Base-by-base conservation (phyloP, 2,113 vertebrate genomes). In the Corapipo altera region DNA sequence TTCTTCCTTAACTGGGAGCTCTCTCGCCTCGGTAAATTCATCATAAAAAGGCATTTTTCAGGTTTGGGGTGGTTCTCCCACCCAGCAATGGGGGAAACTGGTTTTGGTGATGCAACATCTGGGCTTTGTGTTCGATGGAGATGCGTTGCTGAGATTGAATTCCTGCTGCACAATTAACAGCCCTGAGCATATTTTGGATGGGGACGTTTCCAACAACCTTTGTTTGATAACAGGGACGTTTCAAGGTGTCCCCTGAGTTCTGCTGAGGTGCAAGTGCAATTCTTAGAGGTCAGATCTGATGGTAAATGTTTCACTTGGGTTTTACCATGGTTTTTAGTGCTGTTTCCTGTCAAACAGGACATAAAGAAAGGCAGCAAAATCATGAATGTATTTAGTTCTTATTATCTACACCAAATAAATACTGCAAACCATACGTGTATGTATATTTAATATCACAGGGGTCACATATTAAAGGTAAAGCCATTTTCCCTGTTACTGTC, bases 141-240 rank as follows among this genome's bases (percentile, higher is more conserved):
- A 65, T 35, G 15, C 11, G 22, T 80, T 37, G 23, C 75, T 76
- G 91, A 79, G 78, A 70, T 93, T 88, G 83, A 46, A 83, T 90
- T 95, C 85, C 85, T 84, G 48, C 78, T 84, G 48, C 48, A 37
- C 89, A 73, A 70, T 89, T 91, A 94, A 91, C 67, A 93, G 94
- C 19, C 51, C 77, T n/a, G 51, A 96, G 48, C 93, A 95, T 88
- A 77, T 85, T 85, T 43, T 91, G 91, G 67, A 91, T 91, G 88
- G 74, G 58, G 77, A 82, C 71, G n/a, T 85, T 94, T 79, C 58
- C 88, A 91, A n/a, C 49, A 78, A 67, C 59, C 67, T 91, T 61
- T 93, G 33, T 62, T 83, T 22, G 58, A 17, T 57, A 88, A 74
- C 27, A 43, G 26, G 57, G 16, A 5, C 73, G 51, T 83, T 85